Evolutionary conservation across 2,888 invertebrate species (phyloP).

Genomic region (Ashinkailepas kermadecensis): DNA sequence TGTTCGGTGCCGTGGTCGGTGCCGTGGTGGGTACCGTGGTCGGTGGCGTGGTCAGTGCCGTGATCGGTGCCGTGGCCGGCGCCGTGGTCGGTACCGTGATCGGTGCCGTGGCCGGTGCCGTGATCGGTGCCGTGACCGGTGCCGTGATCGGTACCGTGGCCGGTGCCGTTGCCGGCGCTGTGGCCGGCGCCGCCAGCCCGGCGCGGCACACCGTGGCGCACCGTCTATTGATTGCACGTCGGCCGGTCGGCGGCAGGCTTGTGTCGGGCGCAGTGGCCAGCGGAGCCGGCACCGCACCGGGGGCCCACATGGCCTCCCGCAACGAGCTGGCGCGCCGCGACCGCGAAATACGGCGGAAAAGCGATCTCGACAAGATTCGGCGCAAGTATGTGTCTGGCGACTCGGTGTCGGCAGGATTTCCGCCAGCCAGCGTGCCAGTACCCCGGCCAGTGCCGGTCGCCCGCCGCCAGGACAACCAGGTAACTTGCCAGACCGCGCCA

Average conservation of each 20-base stretch:
- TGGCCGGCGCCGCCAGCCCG: background rate
- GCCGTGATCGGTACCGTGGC: background rate
- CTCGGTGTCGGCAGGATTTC: background rate
- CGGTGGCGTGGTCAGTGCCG: too few species aligned
- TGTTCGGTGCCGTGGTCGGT: too few species aligned
- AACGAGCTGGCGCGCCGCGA: conserved; percentile 8
- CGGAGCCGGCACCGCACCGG: background rate
- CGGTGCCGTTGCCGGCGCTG: background rate
- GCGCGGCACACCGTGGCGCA: background rate
- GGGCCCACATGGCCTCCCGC: background rate
- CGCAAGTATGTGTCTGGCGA: conserved; percentile 15
- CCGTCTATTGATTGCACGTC: background rate
- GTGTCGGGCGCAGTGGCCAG: background rate
- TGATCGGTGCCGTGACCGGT: background rate
- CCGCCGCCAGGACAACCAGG: conserved; percentile 5
- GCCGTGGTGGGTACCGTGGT: too few species aligned
- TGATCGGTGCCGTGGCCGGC: too few species aligned
- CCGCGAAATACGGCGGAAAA: background rate
- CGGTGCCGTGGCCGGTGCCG: background rate
- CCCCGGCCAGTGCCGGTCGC: background rate
- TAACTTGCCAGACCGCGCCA: background rate
- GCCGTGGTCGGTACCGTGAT: too few species aligned
- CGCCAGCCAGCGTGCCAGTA: background rate
- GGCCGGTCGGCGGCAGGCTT: background rate
- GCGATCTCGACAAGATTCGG: conserved; percentile 10